Conservation (phyloP, 2,888 invertebrate species). For the Mythimna ferrago region DNA sequence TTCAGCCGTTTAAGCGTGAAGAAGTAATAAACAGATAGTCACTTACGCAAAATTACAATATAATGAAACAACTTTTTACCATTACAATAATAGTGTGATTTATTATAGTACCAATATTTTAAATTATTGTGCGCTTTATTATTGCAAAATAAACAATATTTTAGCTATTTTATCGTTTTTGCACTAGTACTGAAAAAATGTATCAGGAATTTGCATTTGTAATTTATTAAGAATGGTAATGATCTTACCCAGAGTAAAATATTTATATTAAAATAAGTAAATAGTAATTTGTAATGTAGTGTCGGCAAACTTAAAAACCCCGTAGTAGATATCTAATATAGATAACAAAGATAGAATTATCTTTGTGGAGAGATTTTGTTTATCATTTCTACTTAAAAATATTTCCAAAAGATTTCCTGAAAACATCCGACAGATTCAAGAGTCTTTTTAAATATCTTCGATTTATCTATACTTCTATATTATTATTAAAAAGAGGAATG, state of each 20-base stretch:
- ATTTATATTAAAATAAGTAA: neutral
- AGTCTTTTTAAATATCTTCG: neutral
- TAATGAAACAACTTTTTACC: too few relatives aligned
- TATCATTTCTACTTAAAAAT: constrained; percentile 19
- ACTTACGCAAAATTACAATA: too few relatives aligned
- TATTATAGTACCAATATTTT: too few relatives aligned
- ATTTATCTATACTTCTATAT: too few relatives aligned
- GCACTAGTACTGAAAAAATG: neutral
- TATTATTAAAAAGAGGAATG: too few relatives aligned
- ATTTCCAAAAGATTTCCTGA: neutral
- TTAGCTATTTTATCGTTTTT: too few relatives aligned
- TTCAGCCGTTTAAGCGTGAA: too few relatives aligned
- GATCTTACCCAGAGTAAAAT: too few relatives aligned
- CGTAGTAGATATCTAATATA: constrained; percentile 7
- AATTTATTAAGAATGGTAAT: neutral
- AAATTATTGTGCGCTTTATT: too few relatives aligned
- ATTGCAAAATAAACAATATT: too few relatives aligned
- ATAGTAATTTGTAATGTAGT: neutral
- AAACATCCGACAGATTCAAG: neutral
- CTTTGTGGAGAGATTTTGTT: neutral
- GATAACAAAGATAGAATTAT: constrained; percentile 25
- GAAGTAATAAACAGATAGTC: too few relatives aligned
- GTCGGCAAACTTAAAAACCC: constrained; percentile 9
- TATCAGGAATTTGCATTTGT: neutral
- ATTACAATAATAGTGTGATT: too few relatives aligned